Base-by-base conservation (phyloP, 2,113 vertebrate genomes). In the Epinephelus cyanopodus region DNA sequence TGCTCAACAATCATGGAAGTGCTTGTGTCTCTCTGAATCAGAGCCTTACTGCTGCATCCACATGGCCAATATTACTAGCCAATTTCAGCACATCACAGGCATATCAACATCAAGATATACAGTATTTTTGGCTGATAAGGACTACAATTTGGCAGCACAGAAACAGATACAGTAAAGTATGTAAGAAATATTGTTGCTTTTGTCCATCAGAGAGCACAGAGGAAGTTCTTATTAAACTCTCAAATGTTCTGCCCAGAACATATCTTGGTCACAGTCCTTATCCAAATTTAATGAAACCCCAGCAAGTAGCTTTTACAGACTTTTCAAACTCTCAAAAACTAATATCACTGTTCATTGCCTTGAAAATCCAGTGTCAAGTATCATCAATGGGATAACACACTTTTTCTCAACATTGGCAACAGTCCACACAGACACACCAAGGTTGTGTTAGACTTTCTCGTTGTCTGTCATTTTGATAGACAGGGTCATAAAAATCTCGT, bases 1-100 rank as follows among this genome's bases (percentile, higher is more conserved):
- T 77, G 63, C 56, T 79, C 47, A 52, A 78, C 27, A 48, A 21
- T 60, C 58, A 84, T 53, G 29, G 42, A 69, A 58, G 56, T 14
- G 57, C 62, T 74, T 17, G 14, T n/a, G n/a, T 52, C 45, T n/a
- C 7, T 63, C 50, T 71, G 29, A 23, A 60, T n/a, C 45, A 82
- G 18, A 45, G 70, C 37, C 47, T 42, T 13, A 54, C 47, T 42
- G 10, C 23, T 45, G 42, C 42, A 45, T 45, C 9, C 8, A 45
- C 42, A 62, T 5, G 42, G 52, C 21, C 52, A 66, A 50, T 21
- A 78, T 45, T 62, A 71, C 58, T 5, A 0, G 14, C 25, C 50
- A 39, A 27, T 42, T 47, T 62, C n/a, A 63, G 39, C 21, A 68
- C 2, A 42, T 60, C 6, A 57, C 3, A 66, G 52, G 75, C 58